Conservation (phyloP, 2,797 vertebrate species). For the Intellagama lesueurii region DNA sequence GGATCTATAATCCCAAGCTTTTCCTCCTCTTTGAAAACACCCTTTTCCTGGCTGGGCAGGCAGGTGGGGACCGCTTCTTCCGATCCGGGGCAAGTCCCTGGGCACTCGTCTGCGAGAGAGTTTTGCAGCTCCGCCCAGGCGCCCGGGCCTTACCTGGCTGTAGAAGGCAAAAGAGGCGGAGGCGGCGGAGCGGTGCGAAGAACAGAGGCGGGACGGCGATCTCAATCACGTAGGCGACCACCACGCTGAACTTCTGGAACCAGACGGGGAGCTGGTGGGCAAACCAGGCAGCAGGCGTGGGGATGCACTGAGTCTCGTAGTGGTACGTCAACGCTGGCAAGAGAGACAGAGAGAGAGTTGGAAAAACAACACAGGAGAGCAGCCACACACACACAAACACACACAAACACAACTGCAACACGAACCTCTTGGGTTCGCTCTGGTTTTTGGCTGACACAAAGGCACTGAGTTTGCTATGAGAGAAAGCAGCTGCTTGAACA, state of each 20-base stretch:
- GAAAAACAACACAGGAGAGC: too few relatives aligned
- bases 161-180: slow-evolving; percentile 89
- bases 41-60: too few relatives aligned
- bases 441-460: background rate
- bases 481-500: too few relatives aligned
- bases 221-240: slow-evolving; percentile 88
- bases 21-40: too few relatives aligned
- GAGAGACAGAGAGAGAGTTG: rapidly evolving
- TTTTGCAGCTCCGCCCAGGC: background rate
- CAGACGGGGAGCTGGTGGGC: slow-evolving; percentile 92
- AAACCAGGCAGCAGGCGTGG: slow-evolving; percentile 89
- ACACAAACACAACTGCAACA: too few relatives aligned
- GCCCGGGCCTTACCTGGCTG: slow-evolving; percentile 81
- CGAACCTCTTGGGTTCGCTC: background rate
- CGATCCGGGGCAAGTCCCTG: too few relatives aligned
- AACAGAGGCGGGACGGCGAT: slow-evolving; percentile 86
- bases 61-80: too few relatives aligned
- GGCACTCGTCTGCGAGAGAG: rapidly evolving
- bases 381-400: background rate
- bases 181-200: slow-evolving; percentile 88
- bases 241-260: slow-evolving; percentile 91
- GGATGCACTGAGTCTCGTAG: slow-evolving; percentile 95
- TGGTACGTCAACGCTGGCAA: slow-evolving; percentile 87
- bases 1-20: too few relatives aligned
- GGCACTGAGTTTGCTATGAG: background rate